phyloP scores from a whole-genome alignment of 2,888 invertebrate genomes.

The Euphydryas editha region DNA sequence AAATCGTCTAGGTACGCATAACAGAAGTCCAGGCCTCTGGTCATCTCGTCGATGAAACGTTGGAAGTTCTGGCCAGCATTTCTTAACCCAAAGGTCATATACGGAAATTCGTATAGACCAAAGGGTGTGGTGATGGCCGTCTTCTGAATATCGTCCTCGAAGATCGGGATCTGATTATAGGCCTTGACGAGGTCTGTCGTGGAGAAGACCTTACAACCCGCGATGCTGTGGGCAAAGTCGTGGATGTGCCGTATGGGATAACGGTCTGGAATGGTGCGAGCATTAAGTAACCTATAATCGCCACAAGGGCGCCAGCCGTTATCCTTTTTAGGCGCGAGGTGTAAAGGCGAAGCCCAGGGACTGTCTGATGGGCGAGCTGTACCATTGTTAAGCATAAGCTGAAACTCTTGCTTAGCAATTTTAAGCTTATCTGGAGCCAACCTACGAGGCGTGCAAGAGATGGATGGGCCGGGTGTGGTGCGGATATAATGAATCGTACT shows the following conservation, averaged over 20 bases:
- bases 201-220: conserved; percentile 47
- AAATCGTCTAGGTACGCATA: conserved; percentile 27
- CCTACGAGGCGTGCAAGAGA: no score
- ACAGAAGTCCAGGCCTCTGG: no score
- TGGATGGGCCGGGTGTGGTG: no score
- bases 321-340: conserved; percentile 4
- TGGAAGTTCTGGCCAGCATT: conserved; percentile 46
- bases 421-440: no score
- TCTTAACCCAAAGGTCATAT: conserved; percentile 39
- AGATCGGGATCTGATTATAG: conserved; percentile 41
- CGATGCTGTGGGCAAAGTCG: conserved; percentile 50
- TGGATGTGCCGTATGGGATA: conserved; percentile 56
- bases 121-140: conserved; percentile 40
- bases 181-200: conserved; percentile 55
- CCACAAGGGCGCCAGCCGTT: conserved; percentile 14
- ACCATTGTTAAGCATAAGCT: no score
- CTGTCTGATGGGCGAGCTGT: no score
- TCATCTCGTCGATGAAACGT: conserved; percentile 29
- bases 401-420: no score
- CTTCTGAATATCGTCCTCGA: conserved; percentile 34
- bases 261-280: conserved; percentile 47
- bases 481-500: no score
- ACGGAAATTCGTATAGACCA: conserved; percentile 36
- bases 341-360: no score
- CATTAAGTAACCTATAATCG: no score